These are phyloP conservation scores for Diglossa cyanea DNA, from an alignment of 2,797 vertebrate genomes.

Conservation along the genomic window DNA sequence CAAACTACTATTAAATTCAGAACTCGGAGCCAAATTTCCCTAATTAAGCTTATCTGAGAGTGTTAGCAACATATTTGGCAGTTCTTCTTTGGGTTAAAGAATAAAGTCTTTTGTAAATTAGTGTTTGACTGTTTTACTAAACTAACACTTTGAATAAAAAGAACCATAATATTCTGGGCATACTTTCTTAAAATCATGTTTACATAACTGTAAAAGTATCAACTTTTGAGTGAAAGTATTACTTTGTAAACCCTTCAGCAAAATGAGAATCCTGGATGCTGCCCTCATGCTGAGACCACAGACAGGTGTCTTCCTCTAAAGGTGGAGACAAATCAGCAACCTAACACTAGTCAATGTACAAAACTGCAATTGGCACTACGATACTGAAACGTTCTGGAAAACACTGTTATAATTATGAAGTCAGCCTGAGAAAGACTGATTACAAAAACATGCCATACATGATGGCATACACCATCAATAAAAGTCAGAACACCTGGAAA, in stretches of 20 bases:
- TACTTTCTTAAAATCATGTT: background rate
- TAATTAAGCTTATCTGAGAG: background rate
- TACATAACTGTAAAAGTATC: background rate
- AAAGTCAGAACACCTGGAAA: background rate
- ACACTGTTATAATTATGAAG: background rate
- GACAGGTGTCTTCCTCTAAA: background rate
- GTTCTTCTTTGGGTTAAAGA: background rate
- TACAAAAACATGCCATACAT: background rate
- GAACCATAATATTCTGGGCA: background rate
- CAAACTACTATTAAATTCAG: background rate
- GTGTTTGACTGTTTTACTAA: background rate
- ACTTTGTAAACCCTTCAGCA: background rate
- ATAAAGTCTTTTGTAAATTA: background rate
- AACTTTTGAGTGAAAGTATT: background rate
- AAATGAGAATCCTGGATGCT: background rate
- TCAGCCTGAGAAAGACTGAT: background rate
- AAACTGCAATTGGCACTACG: background rate
- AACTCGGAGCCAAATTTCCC: background rate
- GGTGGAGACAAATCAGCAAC: background rate
- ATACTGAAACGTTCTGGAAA: background rate
- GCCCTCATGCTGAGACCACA: background rate
- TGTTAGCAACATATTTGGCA: background rate
- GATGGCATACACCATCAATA: background rate
- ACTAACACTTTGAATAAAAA: background rate
- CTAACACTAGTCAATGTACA: background rate